phyloP scores from a whole-genome alignment of 1,140 invertebrate species.

The Aethina tumida region DNA sequence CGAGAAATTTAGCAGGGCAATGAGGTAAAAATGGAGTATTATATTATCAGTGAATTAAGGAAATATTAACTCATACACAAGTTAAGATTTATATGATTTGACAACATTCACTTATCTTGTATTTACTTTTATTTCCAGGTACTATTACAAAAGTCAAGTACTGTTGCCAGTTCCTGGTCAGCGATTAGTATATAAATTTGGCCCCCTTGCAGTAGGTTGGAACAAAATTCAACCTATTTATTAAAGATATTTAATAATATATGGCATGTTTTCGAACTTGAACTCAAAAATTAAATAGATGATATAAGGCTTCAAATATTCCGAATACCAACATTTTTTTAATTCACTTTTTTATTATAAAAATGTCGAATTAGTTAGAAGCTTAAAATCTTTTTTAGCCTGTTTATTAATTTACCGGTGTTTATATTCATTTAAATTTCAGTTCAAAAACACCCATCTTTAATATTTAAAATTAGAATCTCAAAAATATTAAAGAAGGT shows the following conservation, averaged over 20 bases:
- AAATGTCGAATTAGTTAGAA: background rate
- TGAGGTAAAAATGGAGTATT: slow-evolving; percentile 54
- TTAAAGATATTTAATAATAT: slow-evolving; percentile 1
- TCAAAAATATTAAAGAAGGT: too few species aligned
- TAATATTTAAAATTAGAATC: too few species aligned
- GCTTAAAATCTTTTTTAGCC: background rate
- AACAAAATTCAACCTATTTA: slow-evolving; percentile 9
- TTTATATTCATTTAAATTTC: too few species aligned
- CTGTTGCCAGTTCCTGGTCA: slow-evolving; percentile 70
- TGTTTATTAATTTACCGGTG: too few species aligned
- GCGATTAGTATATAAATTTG: slow-evolving; percentile 80
- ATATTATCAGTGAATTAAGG: background rate
- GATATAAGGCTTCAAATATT: slow-evolving; percentile 5
- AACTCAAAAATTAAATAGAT: slow-evolving; percentile 4
- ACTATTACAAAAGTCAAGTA: slow-evolving; percentile 79
- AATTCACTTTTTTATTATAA: background rate
- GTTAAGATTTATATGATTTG: background rate
- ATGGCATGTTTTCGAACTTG: background rate
- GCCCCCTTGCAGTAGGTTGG: slow-evolving; percentile 50
- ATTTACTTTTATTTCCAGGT: slow-evolving; percentile 39
- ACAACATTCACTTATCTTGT: background rate
- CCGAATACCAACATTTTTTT: background rate
- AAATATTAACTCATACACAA: slow-evolving; percentile 2
- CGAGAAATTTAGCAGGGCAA: slow-evolving; percentile 85
- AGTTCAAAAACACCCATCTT: too few species aligned